These are phyloP conservation scores for Mallateleia sp. DNA, from an alignment of 2,888 invertebrate species.

Conservation along the genomic window DNA sequence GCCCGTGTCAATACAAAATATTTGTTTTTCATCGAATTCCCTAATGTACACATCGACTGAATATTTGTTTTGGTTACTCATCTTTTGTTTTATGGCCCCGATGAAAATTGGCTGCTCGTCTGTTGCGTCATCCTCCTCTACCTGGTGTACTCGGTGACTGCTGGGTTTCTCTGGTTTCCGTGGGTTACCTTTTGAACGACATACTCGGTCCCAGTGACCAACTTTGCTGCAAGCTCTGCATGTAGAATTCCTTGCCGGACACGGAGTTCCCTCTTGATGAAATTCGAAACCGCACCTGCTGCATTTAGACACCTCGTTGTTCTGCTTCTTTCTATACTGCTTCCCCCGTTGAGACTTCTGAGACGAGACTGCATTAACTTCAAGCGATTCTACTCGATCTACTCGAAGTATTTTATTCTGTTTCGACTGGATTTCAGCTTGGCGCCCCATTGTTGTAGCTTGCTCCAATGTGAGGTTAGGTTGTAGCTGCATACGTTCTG, in stretches of 20 bases:
- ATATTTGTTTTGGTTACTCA: neutral
- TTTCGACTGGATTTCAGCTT: conserved; percentile 63
- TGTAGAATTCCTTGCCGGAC: conserved; percentile 72
- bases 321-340: too few species aligned
- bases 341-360: neutral
- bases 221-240: conserved; percentile 74
- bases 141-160: neutral
- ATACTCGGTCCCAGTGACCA: conserved; percentile 73
- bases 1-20: conserved; percentile 51
- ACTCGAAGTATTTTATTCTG: conserved; percentile 40
- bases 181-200: neutral
- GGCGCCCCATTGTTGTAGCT: conserved; percentile 65
- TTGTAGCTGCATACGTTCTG: conserved; percentile 77
- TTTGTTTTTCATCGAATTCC: neutral
- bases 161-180: neutral
- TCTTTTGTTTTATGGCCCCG: neutral
- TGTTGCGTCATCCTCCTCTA: conserved; percentile 1
- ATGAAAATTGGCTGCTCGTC: neutral
- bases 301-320: conserved; percentile 2
- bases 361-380: neutral
- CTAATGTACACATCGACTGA: neutral
- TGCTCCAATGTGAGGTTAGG: conserved; percentile 73
- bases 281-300: conserved; percentile 39
- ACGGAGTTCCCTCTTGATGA: conserved; percentile 43
- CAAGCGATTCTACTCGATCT: conserved; percentile 1